Evolutionary conservation across 2,797 vertebrate genomes (phyloP).

Genomic region (Poecilia velifera): DNA sequence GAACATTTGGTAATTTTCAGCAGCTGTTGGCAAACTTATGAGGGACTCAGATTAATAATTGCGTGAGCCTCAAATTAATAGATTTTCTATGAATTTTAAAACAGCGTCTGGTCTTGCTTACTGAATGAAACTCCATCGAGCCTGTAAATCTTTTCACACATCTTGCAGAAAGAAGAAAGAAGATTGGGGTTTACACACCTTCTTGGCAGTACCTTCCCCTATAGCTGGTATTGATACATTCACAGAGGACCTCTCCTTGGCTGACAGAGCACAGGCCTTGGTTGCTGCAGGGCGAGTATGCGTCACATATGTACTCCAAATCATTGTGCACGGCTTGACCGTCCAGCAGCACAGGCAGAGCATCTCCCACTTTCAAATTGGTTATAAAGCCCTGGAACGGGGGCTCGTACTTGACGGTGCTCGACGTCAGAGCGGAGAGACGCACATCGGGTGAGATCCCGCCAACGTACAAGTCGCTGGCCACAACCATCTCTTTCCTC

Average conservation of each 20-base stretch:
- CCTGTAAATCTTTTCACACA: not conserved
- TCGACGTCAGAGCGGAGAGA: constrained; percentile 92
- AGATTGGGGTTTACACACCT: constrained; percentile 80
- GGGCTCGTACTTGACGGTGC: constrained; percentile 93
- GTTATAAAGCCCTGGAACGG: constrained; percentile 90
- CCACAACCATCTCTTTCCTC: constrained; percentile 90
- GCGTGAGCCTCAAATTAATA: not conserved
- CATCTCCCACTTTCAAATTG: constrained; percentile 89
- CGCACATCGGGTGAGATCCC: constrained; percentile 93
- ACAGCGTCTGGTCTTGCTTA: not conserved
- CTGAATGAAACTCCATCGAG: not conserved
- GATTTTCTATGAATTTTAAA: not conserved
- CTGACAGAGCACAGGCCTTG: constrained; percentile 83
- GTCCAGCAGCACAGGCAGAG: constrained; percentile 84
- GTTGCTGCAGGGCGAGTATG: constrained; percentile 89
- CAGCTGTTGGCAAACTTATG: not conserved
- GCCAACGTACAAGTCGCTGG: constrained; percentile 92
- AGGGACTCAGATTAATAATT: not conserved
- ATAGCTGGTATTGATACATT: constrained; percentile 88
- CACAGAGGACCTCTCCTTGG: constrained; percentile 86
- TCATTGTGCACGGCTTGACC: constrained; percentile 90
- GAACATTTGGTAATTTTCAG: constrained; percentile 2
- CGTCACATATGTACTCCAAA: constrained; percentile 82
- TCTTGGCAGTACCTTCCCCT: constrained; percentile 91
- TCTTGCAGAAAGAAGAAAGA: constrained; percentile 3